Percentiles rank a stretch among this genome's conserved stretches.
Evolutionary conservation across 2,113 vertebrate genomes (phyloP).

Genomic region (Columbina picui): DNA sequence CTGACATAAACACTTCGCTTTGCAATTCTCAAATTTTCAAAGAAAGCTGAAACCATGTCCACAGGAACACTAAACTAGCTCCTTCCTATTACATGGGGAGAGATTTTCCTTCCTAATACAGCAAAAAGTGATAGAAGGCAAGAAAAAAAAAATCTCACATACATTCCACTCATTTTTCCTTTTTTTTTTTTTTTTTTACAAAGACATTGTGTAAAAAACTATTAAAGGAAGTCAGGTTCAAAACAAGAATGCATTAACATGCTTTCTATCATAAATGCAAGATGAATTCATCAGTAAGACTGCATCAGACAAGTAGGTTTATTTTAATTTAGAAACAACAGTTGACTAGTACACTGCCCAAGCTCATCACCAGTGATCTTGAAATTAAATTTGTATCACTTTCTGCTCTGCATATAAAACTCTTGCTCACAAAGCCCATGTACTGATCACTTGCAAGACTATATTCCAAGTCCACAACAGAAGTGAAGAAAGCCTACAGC

Average conservation of each 20-base stretch:
- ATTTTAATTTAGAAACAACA: background rate
- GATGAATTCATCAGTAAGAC: background rate
- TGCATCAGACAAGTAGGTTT: background rate
- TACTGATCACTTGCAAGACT: background rate
- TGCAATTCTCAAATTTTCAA: background rate
- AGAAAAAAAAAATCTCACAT: background rate
- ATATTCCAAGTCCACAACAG: background rate
- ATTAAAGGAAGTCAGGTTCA: background rate
- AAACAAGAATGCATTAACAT: background rate
- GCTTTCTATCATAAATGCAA: background rate
- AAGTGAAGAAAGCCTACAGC: background rate
- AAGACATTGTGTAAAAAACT: background rate
- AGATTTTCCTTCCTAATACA: background rate
- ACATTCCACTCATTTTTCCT: background rate
- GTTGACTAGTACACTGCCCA: rapidly evolving
- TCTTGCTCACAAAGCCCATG: rapidly evolving
- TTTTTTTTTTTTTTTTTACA: background rate
- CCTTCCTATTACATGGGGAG: background rate
- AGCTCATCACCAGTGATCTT: background rate
- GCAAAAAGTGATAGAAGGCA: background rate
- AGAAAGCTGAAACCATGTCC: background rate
- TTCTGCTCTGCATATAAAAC: background rate
- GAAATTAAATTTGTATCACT: background rate
- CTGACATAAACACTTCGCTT: background rate
- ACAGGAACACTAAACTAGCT: background rate